Conservation (phyloP, 2,888 invertebrate genomes). For the Hypolimnas misippus region DNA sequence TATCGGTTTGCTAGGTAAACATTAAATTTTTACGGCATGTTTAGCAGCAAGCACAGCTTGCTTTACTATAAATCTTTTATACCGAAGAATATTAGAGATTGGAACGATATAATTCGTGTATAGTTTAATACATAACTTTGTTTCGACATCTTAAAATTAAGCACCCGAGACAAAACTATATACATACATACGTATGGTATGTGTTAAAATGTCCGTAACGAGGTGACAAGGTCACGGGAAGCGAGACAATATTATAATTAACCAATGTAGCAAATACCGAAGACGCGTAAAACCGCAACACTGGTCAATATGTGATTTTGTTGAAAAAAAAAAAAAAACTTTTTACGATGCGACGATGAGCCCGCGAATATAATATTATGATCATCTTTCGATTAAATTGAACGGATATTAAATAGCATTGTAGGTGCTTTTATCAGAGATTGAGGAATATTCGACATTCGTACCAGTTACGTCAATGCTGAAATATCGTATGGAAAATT, state of each 20-base stretch:
- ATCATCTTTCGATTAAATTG: not conserved
- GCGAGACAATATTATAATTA: too few relatives aligned
- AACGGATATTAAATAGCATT: constrained; percentile 4
- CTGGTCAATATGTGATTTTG: not conserved
- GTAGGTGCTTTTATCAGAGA: not conserved
- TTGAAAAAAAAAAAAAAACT: not conserved
- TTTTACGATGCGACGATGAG: not conserved
- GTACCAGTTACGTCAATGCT: not conserved
- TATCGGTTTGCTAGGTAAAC: constrained; percentile 14
- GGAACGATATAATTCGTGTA: constrained; percentile 11
- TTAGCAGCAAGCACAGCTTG: constrained; percentile 31
- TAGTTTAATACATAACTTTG: constrained; percentile 13
- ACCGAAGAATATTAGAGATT: constrained; percentile 20
- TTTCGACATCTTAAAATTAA: constrained; percentile 3
- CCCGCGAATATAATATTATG: not conserved
- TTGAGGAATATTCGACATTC: constrained; percentile 2
- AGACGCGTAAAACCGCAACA: too few relatives aligned
- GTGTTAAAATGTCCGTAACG: too few relatives aligned
- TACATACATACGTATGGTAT: too few relatives aligned
- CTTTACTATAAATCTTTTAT: constrained; percentile 32
- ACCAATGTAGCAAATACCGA: too few relatives aligned
- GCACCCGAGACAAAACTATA: too few relatives aligned
- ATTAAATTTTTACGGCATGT: constrained; percentile 23
- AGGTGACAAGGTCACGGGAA: too few relatives aligned
- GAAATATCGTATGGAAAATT: constrained; percentile 36